These are phyloP conservation scores for Serripes groenlandicus DNA, from an alignment of 2,888 invertebrate species.

Conservation along the genomic window DNA sequence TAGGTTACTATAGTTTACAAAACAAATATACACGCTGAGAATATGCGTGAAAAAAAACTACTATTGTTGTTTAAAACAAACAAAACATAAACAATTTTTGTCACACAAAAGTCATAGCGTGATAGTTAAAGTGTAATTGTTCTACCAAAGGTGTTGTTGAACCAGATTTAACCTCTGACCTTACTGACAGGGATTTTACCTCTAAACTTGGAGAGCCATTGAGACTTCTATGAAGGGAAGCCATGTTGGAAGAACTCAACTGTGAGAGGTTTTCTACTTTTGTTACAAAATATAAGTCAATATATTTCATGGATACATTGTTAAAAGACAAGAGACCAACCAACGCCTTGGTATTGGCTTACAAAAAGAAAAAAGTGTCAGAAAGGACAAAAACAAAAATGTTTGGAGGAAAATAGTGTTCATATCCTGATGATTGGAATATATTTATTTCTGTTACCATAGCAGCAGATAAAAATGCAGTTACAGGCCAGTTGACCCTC, in stretches of 20 bases:
- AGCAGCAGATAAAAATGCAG: neutral
- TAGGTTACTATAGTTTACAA: neutral
- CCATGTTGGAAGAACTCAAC: neutral
- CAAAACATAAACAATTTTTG: too few relatives aligned
- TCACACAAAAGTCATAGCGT: neutral
- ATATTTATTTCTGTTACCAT: slow-evolving; percentile 14
- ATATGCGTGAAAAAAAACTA: too few relatives aligned
- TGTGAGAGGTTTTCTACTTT: too few relatives aligned
- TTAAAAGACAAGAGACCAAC: too few relatives aligned
- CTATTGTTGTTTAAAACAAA: too few relatives aligned
- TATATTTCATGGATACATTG: too few relatives aligned
- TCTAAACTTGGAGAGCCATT: neutral
- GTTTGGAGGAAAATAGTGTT: neutral
- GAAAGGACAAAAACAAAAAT: neutral
- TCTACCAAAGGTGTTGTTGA: slow-evolving; percentile 19
- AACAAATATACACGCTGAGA: neutral
- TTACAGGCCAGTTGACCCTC: slow-evolving; percentile 22
- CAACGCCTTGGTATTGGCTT: too few relatives aligned
- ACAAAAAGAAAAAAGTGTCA: too few relatives aligned
- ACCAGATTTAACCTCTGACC: slow-evolving; percentile 14
- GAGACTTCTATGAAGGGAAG: neutral
- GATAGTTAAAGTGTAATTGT: neutral
- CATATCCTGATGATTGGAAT: neutral
- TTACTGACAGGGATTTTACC: slow-evolving; percentile 6
- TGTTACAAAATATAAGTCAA: too few relatives aligned